Evolutionary conservation across 2,113 vertebrate species (phyloP).

Genomic region (Damaliscus lunatus): DNA sequence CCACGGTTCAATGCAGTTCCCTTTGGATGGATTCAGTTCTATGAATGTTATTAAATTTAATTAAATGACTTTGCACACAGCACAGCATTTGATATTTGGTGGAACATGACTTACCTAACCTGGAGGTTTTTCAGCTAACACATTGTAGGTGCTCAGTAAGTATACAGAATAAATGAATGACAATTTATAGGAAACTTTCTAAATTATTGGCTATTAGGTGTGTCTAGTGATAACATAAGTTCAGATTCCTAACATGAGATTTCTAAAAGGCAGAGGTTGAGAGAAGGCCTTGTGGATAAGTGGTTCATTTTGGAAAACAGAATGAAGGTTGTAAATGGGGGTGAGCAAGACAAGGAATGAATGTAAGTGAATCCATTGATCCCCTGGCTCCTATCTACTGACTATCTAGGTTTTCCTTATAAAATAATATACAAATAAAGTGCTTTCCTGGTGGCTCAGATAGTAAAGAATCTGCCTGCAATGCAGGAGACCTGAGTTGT

Average conservation of each 20-base stretch:
- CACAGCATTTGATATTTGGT: neutral
- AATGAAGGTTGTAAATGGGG: neutral
- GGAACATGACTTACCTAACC: neutral
- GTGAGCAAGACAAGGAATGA: neutral
- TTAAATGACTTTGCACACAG: neutral
- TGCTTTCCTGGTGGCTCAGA: no score
- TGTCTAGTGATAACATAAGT: neutral
- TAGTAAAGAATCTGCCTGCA: no score
- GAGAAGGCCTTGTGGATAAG: neutral
- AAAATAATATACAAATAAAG: no score
- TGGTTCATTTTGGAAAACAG: neutral
- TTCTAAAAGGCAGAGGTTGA: neutral
- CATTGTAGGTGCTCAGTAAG: neutral
- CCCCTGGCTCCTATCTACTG: neutral
- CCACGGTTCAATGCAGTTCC: neutral
- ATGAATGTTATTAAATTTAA: neutral
- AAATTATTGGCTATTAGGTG: neutral
- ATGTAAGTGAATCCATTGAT: neutral
- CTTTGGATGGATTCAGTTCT: neutral
- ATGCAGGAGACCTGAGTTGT: no score
- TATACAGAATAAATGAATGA: neutral
- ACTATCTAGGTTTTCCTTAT: neutral
- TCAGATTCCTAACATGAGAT: neutral
- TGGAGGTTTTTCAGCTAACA: neutral
- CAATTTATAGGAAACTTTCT: neutral